Percentiles rank a stretch among this genome's conserved stretches.
These are phyloP conservation scores for Ormyrus nitidulus DNA, from an alignment of 2,888 invertebrate species.

Conservation along the genomic window DNA sequence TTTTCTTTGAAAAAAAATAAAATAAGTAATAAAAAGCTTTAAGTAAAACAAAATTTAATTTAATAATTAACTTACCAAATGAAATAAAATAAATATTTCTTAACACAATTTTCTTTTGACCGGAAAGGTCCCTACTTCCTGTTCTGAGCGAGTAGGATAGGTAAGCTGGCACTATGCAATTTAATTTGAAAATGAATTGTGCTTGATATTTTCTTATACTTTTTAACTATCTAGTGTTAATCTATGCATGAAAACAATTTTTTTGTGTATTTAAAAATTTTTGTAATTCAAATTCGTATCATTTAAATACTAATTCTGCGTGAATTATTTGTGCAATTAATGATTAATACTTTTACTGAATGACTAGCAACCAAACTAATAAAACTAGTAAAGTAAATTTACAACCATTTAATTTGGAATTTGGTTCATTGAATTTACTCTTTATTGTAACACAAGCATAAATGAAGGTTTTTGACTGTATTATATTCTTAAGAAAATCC, in stretches of 20 bases:
- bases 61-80: conserved; percentile 19
- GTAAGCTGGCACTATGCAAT: conserved; percentile 70
- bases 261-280: conserved; percentile 11
- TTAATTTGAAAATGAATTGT: conserved; percentile 44
- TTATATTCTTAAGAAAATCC: too few relatives aligned
- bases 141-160: conserved; percentile 86
- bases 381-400: not conserved
- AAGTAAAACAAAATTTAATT: not conserved
- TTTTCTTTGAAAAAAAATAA: conserved; percentile 5
- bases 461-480: too few relatives aligned
- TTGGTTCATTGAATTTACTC: too few relatives aligned
- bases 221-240: conserved; percentile 29
- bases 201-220: conserved; percentile 46
- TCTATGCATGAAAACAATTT: conserved; percentile 45
- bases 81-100: conserved; percentile 31
- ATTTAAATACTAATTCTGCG: conserved; percentile 39
- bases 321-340: conserved; percentile 39
- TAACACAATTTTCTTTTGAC: conserved; percentile 67
- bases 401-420: too few relatives aligned
- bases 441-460: too few relatives aligned
- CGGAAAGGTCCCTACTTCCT: conserved; percentile 85
- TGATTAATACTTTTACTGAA: conserved; percentile 20
- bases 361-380: conserved; percentile 11
- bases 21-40: not conserved
- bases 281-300: conserved; percentile 12